These are phyloP conservation scores for Shargacucullia verbasci DNA, from an alignment of 2,888 invertebrate species.

Conservation along the genomic window DNA sequence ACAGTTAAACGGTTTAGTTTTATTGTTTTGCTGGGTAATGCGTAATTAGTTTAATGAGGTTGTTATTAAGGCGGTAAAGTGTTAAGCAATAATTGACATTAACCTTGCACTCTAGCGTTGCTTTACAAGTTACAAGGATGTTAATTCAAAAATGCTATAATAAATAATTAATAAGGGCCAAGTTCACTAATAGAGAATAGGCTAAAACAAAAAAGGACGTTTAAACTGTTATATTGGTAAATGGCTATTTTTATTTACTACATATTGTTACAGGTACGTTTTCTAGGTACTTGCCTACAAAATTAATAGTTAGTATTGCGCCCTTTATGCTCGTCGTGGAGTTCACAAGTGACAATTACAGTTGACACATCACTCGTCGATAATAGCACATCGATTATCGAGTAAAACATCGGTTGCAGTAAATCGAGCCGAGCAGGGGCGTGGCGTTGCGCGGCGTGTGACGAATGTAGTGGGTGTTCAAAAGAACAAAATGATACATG, in stretches of 20 bases:
- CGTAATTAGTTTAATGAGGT: conserved; percentile 27
- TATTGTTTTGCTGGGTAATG: conserved; percentile 32
- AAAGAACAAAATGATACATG: conserved; percentile 82
- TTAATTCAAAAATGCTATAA: neutral
- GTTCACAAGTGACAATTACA: neutral
- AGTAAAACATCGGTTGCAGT: conserved; percentile 32
- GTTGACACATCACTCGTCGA: conserved; percentile 8
- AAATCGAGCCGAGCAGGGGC: conserved; percentile 25
- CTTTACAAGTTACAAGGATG: neutral
- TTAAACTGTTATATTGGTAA: too few species aligned
- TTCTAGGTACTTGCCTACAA: too few species aligned
- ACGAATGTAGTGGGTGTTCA: conserved; percentile 77
- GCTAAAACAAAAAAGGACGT: too few species aligned
- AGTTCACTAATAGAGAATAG: too few species aligned
- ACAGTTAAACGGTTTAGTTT: conserved; percentile 15
- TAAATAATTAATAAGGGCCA: neutral
- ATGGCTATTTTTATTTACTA: too few species aligned
- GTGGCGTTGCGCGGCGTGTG: conserved; percentile 13
- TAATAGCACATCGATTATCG: conserved; percentile 19
- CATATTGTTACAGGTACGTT: too few species aligned
- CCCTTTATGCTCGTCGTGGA: too few species aligned
- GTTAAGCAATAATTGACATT: conserved; percentile 16
- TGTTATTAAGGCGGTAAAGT: conserved; percentile 6
- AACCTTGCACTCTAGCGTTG: neutral
- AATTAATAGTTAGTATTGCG: too few species aligned